phyloP scores from a whole-genome alignment of 2,888 invertebrate genomes.

The Drosophila villosipedis region DNA sequence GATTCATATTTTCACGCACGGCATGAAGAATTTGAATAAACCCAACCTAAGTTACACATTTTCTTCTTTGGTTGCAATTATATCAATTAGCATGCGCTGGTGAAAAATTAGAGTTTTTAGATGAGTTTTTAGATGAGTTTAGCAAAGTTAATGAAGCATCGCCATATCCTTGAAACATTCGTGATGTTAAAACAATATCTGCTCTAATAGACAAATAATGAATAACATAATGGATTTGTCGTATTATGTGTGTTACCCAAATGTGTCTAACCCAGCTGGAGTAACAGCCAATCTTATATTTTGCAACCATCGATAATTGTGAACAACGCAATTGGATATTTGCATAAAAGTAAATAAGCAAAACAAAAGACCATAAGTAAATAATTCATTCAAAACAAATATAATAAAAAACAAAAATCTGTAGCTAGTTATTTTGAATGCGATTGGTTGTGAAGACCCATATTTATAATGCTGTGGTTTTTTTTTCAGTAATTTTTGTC shows the following conservation, averaged over 20 bases:
- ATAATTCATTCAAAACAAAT: slow-evolving; percentile 17
- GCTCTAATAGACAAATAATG: slow-evolving; percentile 9
- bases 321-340: slow-evolving; percentile 35
- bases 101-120: slow-evolving; percentile 11
- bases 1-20: not conserved
- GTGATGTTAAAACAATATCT: slow-evolving; percentile 27
- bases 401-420: slow-evolving; percentile 9
- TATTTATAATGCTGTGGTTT: slow-evolving; percentile 14
- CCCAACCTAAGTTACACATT: slow-evolving; percentile 11
- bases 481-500: slow-evolving; percentile 39
- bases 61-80: slow-evolving; percentile 26
- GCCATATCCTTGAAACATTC: slow-evolving; percentile 18
- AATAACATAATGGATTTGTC: not conserved
- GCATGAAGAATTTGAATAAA: not conserved
- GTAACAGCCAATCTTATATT: not conserved
- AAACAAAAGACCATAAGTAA: slow-evolving; percentile 10
- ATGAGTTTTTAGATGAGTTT: slow-evolving; percentile 17
- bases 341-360: slow-evolving; percentile 30
- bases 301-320: slow-evolving; percentile 4
- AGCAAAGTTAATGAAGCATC: slow-evolving; percentile 34
- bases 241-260: not conserved
- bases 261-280: not conserved
- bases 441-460: slow-evolving; percentile 22
- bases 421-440: slow-evolving; percentile 15
- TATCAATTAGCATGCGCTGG: slow-evolving; percentile 45